Base-by-base conservation (phyloP, 2,888 invertebrate genomes). In the Xanthorhoe spadicearia region DNA sequence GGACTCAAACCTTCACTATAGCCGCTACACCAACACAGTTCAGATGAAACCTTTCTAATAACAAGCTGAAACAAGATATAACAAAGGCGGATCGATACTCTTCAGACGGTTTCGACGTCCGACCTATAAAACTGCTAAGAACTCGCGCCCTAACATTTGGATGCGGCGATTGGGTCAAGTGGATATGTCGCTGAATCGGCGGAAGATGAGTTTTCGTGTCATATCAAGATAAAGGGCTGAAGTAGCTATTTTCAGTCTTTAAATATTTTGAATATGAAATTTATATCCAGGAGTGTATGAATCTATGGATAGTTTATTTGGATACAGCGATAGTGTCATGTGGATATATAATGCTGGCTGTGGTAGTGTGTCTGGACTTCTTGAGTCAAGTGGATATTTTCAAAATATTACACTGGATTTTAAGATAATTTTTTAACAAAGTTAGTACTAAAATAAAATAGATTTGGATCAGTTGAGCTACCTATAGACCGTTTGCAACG, bases 61-160 rank as follows among this genome's bases (percentile, higher is more conserved):
- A 59, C 52, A 43, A 64, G 66, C 49, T 64, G 65, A 61, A 69
- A 71, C 69, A 63, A 71, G 67, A 69, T 72, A 70, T 72, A 70
- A 74, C 72, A 72, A 74, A 68, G 72, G 43, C 60, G 73, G 79
- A 75, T 79, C 79, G 74, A 79, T 79, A 77, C 61, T 59, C 64
- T 61, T 69, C 65, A 68, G 75, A 76, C 74, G 61, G 65, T 75
- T 74, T 71, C 76, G 71, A 71, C 64, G 64, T 68, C 68, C 84
- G 88, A 87, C 87, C 88, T 84, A 87, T 86, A 87, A 86, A 88
- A 87, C 83, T 83, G 82, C 74, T 81, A 81, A 83, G 85, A 82
- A 51, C 78, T 77, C 74, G 67, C 74, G 64, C 49, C n/a, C 67
- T 62, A 70, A 72, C 2, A 38, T 58, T 49, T 63, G 73, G 82